A percentile compares a stretch with the other conserved stretches of the same genome.
phyloP scores from a whole-genome alignment of 2,113 vertebrate genomes.

The Artemisiospiza belli region DNA sequence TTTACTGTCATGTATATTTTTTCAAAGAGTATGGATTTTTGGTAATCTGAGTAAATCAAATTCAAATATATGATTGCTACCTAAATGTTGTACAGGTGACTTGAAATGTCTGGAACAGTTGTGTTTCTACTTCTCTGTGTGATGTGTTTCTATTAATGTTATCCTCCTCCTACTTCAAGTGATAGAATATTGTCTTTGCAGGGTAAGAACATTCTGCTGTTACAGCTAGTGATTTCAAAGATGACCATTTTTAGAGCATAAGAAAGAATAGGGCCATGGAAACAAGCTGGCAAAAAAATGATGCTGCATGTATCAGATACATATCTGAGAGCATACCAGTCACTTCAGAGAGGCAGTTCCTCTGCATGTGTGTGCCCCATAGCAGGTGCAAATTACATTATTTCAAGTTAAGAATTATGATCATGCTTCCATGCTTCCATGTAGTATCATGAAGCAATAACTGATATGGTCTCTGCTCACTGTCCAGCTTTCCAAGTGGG shows the following conservation, averaged over 20 bases:
- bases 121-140: background rate
- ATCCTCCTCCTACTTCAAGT: background rate
- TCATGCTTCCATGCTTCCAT: background rate
- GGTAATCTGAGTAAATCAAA: background rate
- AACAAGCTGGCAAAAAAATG: background rate
- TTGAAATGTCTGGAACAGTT: background rate
- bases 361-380: background rate
- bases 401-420: background rate
- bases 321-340: background rate
- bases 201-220: background rate
- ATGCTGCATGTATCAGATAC: fast-evolving
- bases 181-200: background rate
- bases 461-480: background rate
- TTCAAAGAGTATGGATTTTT: background rate
- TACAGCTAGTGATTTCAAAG: background rate
- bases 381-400: background rate
- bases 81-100: background rate
- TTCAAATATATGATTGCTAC: background rate
- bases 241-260: background rate
- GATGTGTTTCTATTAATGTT: background rate
- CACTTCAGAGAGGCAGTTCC: background rate
- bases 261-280: background rate
- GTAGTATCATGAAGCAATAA: background rate
- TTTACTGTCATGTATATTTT: background rate
- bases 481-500: background rate